Evolutionary conservation across 1,140 invertebrate genomes (phyloP).

Genomic region (Anoplophora glabripennis): DNA sequence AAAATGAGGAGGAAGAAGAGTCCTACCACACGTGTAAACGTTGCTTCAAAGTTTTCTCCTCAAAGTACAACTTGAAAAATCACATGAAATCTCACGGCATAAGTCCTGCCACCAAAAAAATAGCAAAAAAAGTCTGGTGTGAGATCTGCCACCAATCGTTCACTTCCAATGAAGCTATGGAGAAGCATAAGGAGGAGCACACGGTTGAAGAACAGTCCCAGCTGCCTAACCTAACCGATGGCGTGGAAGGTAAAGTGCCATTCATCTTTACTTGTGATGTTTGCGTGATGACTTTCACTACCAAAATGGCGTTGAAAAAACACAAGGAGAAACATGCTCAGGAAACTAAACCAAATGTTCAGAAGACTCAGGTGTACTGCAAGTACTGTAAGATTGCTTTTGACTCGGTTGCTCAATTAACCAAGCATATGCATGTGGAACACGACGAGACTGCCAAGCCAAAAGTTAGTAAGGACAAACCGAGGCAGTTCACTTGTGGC

Average conservation of each 20-base stretch:
- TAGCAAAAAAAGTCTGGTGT: slow-evolving; percentile 35
- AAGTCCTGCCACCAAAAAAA: slow-evolving; percentile 22
- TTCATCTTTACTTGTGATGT: slow-evolving; percentile 39
- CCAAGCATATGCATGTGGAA: slow-evolving; percentile 34
- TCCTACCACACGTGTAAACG: slow-evolving; percentile 43
- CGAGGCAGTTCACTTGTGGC: slow-evolving; percentile 25
- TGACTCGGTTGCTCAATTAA: slow-evolving; percentile 16
- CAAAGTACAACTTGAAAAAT: slow-evolving; percentile 37
- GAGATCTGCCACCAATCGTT: slow-evolving; percentile 37
- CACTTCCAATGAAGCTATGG: slow-evolving; percentile 29
- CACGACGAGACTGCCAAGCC: slow-evolving; percentile 29
- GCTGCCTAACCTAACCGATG: slow-evolving; percentile 19
- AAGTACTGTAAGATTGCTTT: slow-evolving; percentile 43
- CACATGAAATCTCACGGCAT: slow-evolving; percentile 42
- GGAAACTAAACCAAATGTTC: slow-evolving; percentile 14
- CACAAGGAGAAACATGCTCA: slow-evolving; percentile 38
- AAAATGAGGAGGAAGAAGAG: slow-evolving; percentile 30
- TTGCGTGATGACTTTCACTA: slow-evolving; percentile 34
- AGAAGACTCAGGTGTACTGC: slow-evolving; percentile 23
- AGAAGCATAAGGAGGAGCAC: slow-evolving; percentile 35
- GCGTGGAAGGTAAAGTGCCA: slow-evolving; percentile 14
- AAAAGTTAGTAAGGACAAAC: slow-evolving; percentile 18
- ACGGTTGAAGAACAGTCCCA: slow-evolving; percentile 14
- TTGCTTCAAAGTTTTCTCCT: slow-evolving; percentile 45
- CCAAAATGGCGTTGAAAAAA: slow-evolving; percentile 31